Evolutionary conservation across 2,888 invertebrate species (phyloP).

Genomic region (Hemistola chrysoprasaria): DNA sequence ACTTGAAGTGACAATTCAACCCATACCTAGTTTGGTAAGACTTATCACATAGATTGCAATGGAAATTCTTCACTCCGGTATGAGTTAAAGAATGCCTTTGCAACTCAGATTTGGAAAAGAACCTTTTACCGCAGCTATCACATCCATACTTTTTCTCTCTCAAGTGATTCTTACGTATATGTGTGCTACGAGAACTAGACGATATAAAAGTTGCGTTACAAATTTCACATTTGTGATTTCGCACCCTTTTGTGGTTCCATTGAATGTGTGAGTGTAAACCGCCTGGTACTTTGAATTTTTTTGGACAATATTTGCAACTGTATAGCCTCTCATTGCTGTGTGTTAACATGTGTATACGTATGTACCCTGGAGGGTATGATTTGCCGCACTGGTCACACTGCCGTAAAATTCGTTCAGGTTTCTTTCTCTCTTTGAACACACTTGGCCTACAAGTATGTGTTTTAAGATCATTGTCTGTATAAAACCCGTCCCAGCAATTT

Average conservation of each 20-base stretch:
- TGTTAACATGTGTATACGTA: conserved; percentile 71
- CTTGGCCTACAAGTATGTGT: conserved; percentile 62
- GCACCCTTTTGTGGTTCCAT: conserved; percentile 74
- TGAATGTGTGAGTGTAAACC: conserved; percentile 69
- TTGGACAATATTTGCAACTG: conserved; percentile 73
- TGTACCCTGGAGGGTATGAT: conserved; percentile 73
- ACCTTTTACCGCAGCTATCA: conserved; percentile 69
- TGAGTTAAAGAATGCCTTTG: conserved; percentile 72
- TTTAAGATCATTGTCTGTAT: conserved; percentile 45
- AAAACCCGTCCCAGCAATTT: conserved; percentile 73
- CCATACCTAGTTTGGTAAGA: conserved; percentile 76
- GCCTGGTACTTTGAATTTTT: conserved; percentile 74
- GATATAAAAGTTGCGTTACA: conserved; percentile 75
- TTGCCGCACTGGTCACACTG: conserved; percentile 79
- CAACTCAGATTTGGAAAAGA: conserved; percentile 72
- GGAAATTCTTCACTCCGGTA: conserved; percentile 74
- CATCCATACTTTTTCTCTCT: conserved; percentile 76
- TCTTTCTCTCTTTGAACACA: conserved; percentile 46
- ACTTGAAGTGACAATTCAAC: conserved; percentile 72
- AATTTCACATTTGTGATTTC: conserved; percentile 72
- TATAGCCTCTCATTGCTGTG: conserved; percentile 65
- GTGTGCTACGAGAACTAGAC: conserved; percentile 69
- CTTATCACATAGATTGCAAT: conserved; percentile 73
- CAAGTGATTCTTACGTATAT: conserved; percentile 71
- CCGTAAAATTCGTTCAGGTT: conserved; percentile 49